Evolutionary conservation across 2,113 vertebrate species (phyloP), one percentile per base, ranked within the genome.

Genomic region (Corvus hawaiiensis): DNA sequence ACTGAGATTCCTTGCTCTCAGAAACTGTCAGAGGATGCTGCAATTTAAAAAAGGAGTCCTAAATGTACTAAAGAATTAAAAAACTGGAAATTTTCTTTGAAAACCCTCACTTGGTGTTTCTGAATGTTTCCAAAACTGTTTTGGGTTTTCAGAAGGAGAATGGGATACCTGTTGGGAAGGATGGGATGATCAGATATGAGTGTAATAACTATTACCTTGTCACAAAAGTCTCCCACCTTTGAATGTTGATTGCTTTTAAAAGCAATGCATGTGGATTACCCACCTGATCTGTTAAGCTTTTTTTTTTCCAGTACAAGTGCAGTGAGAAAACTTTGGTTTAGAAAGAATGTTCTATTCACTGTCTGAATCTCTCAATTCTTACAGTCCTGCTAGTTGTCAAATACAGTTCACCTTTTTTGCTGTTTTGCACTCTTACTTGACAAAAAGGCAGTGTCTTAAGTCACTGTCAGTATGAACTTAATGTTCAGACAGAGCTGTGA

Each of bases 361-460:
- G 5, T 27, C 35, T 83, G 15, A 56, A 33, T 82, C 18, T 79
- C 7, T 27, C 22, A 78, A 3, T 64, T 83, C 17, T 56, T 89
- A 52, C 14, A 62, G 28, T 69, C 30, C 20, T 66, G 10, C 20
- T 90, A 43, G 46, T 48, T 2, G 0, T 21, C 1, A 0, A 59
- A 73, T 61, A 14, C 26, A 61, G 46, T 82, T 64, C 21, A 61
- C 22, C 3, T 43, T 30, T 68, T 77, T 69, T 84, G 16, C 44
- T 51, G 8, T 28, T 92, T 6, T 23, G 11, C 44, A 32, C 9
- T 73, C 73, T 43, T 55, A 3, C 23, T 69, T 88, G 59, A 48
- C 37, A 20, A 11, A 55, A 74, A 77, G 43, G 13, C 30, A 61
- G 11, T 54, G 13, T 37, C 33, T 82, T 56, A 73, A 44, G 30